Conservation (phyloP, 1,140 invertebrate genomes). For the Drosophila micromelanica region DNA sequence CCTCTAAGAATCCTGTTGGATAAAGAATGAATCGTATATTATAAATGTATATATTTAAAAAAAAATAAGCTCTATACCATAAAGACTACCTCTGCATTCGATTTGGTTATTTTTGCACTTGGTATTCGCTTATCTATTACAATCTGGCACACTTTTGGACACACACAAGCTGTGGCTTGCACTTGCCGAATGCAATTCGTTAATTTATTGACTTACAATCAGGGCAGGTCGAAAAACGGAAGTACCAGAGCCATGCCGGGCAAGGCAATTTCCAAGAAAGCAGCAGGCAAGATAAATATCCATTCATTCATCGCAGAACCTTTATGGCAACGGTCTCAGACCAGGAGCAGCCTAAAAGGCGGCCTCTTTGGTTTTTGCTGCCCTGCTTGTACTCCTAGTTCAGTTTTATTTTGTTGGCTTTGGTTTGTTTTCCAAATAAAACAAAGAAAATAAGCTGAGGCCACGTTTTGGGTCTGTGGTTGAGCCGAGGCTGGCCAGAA, state of each 20-base stretch:
- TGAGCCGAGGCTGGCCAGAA: constrained; percentile 21
- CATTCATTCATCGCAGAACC: constrained; percentile 67
- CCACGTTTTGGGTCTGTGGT: constrained; percentile 52
- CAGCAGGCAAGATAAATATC: constrained; percentile 57
- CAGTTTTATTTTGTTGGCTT: constrained; percentile 33
- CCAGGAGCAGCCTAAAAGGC: constrained; percentile 15
- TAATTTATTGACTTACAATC: constrained; percentile 80
- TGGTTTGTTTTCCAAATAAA: constrained; percentile 52
- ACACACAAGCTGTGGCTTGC: not conserved
- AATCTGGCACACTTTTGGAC: not conserved
- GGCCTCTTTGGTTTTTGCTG: constrained; percentile 31
- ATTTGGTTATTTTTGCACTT: not conserved
- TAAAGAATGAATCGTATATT: not conserved
- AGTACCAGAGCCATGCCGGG: constrained; percentile 25
- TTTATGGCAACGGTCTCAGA: constrained; percentile 26
- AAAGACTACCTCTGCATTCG: not conserved
- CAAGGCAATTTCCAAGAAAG: not conserved
- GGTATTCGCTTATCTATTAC: not conserved
- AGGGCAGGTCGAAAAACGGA: constrained; percentile 50
- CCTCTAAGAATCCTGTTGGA: not conserved
- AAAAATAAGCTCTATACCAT: not conserved
- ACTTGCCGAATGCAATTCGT: constrained; percentile 57
- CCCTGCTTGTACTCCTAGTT: not conserved
- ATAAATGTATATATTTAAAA: not conserved
- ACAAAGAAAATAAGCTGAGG: constrained; percentile 52